Percentiles rank a stretch among this genome's conserved stretches.
phyloP scores from a whole-genome alignment of 2,888 invertebrate species.

The Disparrhopalites patrizii region DNA sequence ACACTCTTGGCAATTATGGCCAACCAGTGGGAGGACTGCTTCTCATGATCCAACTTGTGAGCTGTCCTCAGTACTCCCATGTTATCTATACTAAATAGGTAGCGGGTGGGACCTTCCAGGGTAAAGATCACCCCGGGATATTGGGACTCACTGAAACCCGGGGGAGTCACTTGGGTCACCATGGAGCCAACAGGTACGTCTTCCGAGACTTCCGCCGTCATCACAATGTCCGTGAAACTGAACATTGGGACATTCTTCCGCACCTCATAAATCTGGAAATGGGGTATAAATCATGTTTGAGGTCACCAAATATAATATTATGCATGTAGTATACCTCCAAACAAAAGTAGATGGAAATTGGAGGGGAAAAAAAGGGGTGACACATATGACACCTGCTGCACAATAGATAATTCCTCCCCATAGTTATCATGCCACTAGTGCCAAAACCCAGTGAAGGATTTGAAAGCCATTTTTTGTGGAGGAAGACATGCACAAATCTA shows the following conservation, averaged over 20 bases:
- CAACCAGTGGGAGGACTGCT: slow-evolving; percentile 80
- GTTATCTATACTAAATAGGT: slow-evolving; percentile 80
- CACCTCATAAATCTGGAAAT: slow-evolving; percentile 63
- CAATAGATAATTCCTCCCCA: no score
- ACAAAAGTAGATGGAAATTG: no score
- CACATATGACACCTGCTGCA: no score
- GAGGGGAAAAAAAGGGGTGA: no score
- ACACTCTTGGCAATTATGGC: slow-evolving; percentile 90
- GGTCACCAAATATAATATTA: no score
- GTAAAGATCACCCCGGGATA: slow-evolving; percentile 32
- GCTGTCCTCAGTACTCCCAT: slow-evolving; percentile 80
- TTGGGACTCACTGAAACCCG: slow-evolving; percentile 24
- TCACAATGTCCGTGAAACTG: slow-evolving; percentile 73
- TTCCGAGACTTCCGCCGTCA: slow-evolving; percentile 70
- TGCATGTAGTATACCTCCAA: no score
- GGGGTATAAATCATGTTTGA: background rate
- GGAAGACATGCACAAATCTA: no score
- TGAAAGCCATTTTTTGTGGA: no score
- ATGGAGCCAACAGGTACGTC: slow-evolving; percentile 72
- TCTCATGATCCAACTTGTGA: slow-evolving; percentile 83
- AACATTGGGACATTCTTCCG: slow-evolving; percentile 88
- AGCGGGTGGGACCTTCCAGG: slow-evolving; percentile 49
- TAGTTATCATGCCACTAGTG: no score
- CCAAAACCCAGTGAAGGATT: no score
- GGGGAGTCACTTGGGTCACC: slow-evolving; percentile 59